Percentiles rank a stretch among this genome's conserved stretches.
phyloP scores from a whole-genome alignment of 2,113 vertebrate species.

The Neolamprologus cancellatus region DNA sequence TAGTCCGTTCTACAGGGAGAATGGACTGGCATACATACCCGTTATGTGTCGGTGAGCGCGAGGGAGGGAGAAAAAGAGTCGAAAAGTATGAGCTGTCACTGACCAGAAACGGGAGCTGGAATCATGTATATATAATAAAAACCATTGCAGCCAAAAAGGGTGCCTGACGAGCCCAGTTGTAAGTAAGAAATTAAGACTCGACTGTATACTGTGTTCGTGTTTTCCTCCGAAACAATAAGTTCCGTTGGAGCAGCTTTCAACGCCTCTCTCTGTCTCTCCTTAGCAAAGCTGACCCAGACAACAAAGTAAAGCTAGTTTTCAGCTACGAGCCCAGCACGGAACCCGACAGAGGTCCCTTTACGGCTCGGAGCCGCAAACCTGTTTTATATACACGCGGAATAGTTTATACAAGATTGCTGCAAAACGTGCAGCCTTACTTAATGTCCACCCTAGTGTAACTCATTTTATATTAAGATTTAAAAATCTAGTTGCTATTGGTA shows the following conservation, averaged over 20 bases:
- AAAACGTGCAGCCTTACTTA: not conserved
- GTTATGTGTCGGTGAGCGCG: accelerated
- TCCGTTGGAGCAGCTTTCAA: not conserved
- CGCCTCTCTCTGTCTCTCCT: accelerated
- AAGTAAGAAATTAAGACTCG: not conserved
- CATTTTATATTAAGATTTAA: not conserved
- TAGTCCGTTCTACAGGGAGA: accelerated
- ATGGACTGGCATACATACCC: not conserved
- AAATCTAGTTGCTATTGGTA: not conserved
- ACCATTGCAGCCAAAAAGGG: not conserved
- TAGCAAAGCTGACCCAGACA: not conserved
- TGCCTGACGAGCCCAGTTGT: not conserved
- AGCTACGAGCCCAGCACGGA: accelerated
- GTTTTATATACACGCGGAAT: not conserved
- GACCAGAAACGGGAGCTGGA: not conserved
- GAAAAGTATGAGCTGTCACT: accelerated
- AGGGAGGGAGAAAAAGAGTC: not conserved
- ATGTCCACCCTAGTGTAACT: not conserved
- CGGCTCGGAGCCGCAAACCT: not conserved
- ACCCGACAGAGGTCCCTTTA: accelerated
- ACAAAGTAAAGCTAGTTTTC: not conserved
- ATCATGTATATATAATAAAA: not conserved
- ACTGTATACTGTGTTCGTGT: not conserved
- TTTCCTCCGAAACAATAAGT: not conserved
- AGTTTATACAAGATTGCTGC: not conserved